Evolutionary conservation across 2,797 vertebrate genomes (phyloP), one percentile per base, ranked within the genome.

Genomic region (Paratrypauchen microcephalus): DNA sequence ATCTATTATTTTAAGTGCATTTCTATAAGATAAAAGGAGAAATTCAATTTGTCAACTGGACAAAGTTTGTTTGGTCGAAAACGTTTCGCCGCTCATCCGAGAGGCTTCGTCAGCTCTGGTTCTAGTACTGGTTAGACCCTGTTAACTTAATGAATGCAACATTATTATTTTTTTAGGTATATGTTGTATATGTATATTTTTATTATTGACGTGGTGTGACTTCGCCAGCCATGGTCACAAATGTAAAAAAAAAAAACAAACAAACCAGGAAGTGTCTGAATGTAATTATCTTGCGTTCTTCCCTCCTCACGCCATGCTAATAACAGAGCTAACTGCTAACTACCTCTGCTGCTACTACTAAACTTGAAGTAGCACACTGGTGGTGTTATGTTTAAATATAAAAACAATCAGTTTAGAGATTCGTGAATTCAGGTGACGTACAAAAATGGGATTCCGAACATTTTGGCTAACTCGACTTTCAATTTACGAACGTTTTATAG

Each of bases 191-290:
- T n/a, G n/a, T n/a, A n/a, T n/a, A n/a, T n/a, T n/a, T n/a, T n/a
- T n/a, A n/a, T n/a, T n/a, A n/a, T n/a, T n/a, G 24, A 52, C 18
- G 18, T 4, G n/a, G n/a, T n/a, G 48, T 47, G 13, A 5, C 13
- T 48, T 19, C 47, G 15, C 41, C 12, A 15, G 3, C 30, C 30
- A 45, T 50, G 18, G n/a, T 9, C 2, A 5, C 0, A 12, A 26
- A 24, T 24, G 12, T 23, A n/a, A n/a, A n/a, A 39, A 0, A 23
- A n/a, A n/a, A n/a, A n/a, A n/a, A 23, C 23, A 39, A 0, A 23
- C 72, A 64, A 39, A 74, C 0, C 2, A 26, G 81, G 81, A 82
- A 80, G 75, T 66, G 24, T 1, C 32, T 3, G 30, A 23, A 9
- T 0, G 15, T 15, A 6, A 13, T 0, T 19, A 18, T 78, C 79